These are phyloP conservation scores for Peromyscus polionotus DNA, from an alignment of 2,113 vertebrate genomes.

Conservation along the genomic window DNA sequence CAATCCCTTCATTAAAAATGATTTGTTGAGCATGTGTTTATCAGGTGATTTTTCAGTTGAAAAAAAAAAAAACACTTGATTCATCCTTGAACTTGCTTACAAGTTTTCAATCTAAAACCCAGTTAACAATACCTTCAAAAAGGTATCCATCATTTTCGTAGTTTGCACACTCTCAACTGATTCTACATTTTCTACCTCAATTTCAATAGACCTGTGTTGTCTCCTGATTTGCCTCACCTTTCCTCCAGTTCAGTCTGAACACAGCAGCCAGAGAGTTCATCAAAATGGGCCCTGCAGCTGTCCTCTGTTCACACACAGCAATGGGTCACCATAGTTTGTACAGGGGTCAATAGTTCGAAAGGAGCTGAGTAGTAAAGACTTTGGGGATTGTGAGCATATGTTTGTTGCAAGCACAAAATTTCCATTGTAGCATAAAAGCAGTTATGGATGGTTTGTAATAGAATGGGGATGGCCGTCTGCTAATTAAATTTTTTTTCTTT, in stretches of 20 bases:
- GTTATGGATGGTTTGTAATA: background rate
- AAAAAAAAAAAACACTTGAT: background rate
- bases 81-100: background rate
- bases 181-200: background rate
- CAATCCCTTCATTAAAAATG: background rate
- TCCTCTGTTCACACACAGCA: background rate
- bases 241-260: background rate
- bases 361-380: background rate
- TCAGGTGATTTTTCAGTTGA: background rate
- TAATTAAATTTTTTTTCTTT: slow-evolving; percentile 24
- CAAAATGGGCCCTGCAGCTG: background rate
- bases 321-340: background rate
- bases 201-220: background rate
- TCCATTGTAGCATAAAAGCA: background rate
- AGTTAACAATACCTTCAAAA: background rate
- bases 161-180: background rate
- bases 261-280: background rate
- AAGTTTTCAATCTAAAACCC: background rate
- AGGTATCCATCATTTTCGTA: background rate
- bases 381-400: background rate
- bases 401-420: background rate
- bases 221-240: too few relatives aligned
- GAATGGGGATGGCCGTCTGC: background rate
- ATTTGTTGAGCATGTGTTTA: background rate
- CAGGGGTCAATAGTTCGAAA: background rate